phyloP scores from a whole-genome alignment of 2,888 invertebrate species.

The Thecophora atra region DNA sequence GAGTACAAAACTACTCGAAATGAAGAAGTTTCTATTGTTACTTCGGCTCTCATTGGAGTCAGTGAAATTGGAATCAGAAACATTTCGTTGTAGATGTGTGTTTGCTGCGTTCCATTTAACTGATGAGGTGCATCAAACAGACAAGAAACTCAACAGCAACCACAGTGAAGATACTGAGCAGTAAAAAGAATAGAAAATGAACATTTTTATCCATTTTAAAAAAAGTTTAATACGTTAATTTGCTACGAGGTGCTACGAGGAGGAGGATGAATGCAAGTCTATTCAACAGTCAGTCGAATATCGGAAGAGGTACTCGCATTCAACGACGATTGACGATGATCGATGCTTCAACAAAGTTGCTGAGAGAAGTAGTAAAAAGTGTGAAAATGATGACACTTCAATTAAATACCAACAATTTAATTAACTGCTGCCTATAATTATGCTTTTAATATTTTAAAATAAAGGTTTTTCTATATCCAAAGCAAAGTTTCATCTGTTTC shows the following conservation, averaged over 20 bases:
- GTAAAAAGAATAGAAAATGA: background rate
- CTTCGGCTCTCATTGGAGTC: constrained; percentile 6
- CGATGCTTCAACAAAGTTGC: background rate
- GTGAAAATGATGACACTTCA: background rate
- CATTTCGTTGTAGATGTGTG: constrained; percentile 6
- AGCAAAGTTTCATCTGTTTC: background rate
- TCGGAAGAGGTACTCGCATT: background rate
- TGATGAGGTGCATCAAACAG: constrained; percentile 34
- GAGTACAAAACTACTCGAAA: constrained; percentile 21
- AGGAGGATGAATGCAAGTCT: constrained; percentile 26
- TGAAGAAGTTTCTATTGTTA: constrained; percentile 1
- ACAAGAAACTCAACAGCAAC: background rate
- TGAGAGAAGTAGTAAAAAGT: background rate
- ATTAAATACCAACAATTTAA: background rate
- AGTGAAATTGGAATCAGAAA: constrained; percentile 33
- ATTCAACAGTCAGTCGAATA: constrained; percentile 14
- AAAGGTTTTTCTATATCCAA: background rate
- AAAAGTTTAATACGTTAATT: constrained; percentile 33
- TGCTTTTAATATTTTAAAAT: background rate
- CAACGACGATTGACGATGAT: background rate
- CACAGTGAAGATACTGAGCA: background rate
- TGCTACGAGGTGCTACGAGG: constrained; percentile 22
- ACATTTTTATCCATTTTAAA: constrained; percentile 28
- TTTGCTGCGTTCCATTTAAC: constrained; percentile 30
- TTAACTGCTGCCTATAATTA: background rate